Conservation (phyloP, 2,113 vertebrate genomes). For the Procavia capensis region DNA sequence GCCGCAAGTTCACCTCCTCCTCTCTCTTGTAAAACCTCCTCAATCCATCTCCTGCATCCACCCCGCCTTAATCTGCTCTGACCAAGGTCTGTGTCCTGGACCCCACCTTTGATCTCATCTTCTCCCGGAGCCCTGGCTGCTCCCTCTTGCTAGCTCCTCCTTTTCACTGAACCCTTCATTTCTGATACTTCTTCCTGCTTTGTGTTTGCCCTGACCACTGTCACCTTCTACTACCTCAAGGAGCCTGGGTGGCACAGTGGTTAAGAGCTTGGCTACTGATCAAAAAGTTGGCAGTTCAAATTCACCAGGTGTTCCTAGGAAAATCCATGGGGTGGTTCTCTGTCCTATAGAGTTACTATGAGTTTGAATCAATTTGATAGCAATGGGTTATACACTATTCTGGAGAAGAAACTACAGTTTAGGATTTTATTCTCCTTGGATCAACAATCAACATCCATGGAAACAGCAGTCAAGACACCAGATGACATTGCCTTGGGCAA, state of each 20-base stretch:
- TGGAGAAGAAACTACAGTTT: background rate
- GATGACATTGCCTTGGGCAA: background rate
- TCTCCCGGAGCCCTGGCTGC: background rate
- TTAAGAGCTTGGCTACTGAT: background rate
- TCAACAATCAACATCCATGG: background rate
- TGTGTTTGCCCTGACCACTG: background rate
- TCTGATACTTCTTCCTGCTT: background rate
- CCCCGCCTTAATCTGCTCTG: background rate
- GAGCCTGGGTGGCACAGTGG: too few relatives aligned
- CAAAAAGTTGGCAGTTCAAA: background rate
- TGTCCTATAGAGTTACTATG: background rate
- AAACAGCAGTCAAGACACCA: background rate
- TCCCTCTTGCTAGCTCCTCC: too few relatives aligned
- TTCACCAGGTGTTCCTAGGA: background rate
- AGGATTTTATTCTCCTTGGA: background rate
- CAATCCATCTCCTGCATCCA: rapidly evolving
- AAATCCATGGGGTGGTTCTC: background rate
- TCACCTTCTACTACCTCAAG: too few relatives aligned
- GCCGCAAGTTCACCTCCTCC: background rate
- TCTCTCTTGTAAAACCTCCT: background rate
- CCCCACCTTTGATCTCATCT: background rate
- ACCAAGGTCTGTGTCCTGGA: background rate
- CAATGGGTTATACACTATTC: background rate
- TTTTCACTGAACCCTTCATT: background rate
- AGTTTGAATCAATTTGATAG: background rate